phyloP scores from a whole-genome alignment of 2,797 vertebrate genomes.

The Glossophaga mutica region DNA sequence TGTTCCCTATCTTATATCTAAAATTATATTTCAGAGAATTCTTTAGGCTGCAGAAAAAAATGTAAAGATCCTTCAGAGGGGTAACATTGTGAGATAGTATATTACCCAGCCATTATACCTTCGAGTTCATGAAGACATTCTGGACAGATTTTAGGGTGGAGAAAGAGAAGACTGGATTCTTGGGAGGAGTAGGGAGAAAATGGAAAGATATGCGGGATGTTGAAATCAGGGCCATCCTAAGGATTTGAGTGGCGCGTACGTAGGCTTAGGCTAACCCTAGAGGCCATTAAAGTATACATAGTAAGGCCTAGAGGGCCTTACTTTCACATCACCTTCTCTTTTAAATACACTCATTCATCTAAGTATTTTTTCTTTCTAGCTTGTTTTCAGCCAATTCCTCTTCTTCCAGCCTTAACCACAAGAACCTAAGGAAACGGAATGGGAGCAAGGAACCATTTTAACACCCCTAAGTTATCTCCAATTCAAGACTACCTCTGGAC shows the following conservation, averaged over 20 bases:
- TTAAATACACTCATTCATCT: background rate
- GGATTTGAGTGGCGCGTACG: background rate
- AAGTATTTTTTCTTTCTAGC: background rate
- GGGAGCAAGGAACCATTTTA: background rate
- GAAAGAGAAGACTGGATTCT: background rate
- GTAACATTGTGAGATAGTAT: background rate
- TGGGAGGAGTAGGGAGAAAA: background rate
- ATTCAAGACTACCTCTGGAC: background rate
- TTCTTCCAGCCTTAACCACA: background rate
- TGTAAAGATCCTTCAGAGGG: background rate
- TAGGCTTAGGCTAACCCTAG: background rate
- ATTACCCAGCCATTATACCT: background rate
- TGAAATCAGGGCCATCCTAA: background rate
- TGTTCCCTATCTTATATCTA: background rate
- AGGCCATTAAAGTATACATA: background rate
- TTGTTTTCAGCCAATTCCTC: background rate
- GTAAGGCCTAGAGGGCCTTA: background rate
- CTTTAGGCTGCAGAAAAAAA: background rate
- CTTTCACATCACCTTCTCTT: background rate
- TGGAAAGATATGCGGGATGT: background rate
- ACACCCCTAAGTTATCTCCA: background rate
- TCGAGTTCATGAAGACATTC: background rate
- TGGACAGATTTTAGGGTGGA: background rate
- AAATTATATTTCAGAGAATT: conserved; percentile 15
- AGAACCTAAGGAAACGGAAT: background rate